These are phyloP conservation scores for Hippocampus barbouri DNA, from an alignment of 2,113 vertebrate species.

Conservation along the genomic window DNA sequence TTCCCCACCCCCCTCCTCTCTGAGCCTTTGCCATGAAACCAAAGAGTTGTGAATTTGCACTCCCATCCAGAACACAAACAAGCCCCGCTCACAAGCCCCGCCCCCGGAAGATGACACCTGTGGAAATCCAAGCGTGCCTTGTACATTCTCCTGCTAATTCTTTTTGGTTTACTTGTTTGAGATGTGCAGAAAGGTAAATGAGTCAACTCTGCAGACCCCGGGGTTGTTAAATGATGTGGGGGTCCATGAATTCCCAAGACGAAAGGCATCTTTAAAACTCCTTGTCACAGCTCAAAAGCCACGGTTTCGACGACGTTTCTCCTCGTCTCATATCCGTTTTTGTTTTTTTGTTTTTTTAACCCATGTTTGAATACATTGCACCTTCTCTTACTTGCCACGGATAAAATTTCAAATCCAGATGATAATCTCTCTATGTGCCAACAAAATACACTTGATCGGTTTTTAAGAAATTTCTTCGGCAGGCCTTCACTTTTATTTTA, in stretches of 20 bases:
- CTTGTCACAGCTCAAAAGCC: neutral
- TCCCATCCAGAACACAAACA: slow-evolving; percentile 12
- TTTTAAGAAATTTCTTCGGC: neutral
- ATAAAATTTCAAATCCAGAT: neutral
- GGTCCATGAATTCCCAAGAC: slow-evolving; percentile 10
- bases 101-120: slow-evolving; percentile 14
- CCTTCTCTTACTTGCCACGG: neutral
- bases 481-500: too few species aligned
- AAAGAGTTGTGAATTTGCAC: slow-evolving; percentile 53
- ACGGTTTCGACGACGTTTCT: neutral
- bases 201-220: slow-evolving; percentile 28
- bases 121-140: slow-evolving; percentile 64
- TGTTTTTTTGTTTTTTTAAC: too few species aligned
- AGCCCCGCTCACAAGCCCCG: neutral
- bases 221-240: slow-evolving; percentile 19
- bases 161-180: slow-evolving; percentile 17
- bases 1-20: slow-evolving; percentile 26
- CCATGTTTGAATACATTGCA: neutral
- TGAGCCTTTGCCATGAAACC: slow-evolving; percentile 42
- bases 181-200: slow-evolving; percentile 13
- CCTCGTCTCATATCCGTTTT: neutral
- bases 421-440: neutral
- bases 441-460: neutral
- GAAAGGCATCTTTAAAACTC: neutral
- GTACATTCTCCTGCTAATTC: slow-evolving; percentile 32